A percentile compares a stretch with the other conserved stretches of the same genome.
These are phyloP conservation scores for Melanotaenia boesemani DNA, from an alignment of 2,797 vertebrate species.

Conservation along the genomic window DNA sequence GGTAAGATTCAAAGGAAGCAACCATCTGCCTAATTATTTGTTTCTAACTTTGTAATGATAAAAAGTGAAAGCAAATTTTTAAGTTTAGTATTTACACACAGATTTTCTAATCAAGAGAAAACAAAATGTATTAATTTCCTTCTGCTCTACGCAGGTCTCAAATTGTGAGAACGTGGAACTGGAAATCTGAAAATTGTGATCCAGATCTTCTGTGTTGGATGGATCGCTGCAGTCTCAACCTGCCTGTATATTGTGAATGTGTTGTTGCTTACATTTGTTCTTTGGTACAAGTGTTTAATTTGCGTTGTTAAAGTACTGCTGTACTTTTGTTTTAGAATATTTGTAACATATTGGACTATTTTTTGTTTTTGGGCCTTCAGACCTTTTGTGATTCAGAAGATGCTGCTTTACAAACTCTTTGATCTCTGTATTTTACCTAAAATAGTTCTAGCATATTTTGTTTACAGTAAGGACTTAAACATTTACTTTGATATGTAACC, in stretches of 20 bases:
- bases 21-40: not conserved
- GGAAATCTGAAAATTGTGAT: constrained; percentile 13
- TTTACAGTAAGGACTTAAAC: constrained; percentile 23
- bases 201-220: constrained; percentile 14
- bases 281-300: constrained; percentile 43
- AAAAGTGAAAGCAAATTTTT: no score
- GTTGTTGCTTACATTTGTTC: constrained; percentile 37
- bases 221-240: constrained; percentile 27
- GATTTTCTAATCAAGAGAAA: no score
- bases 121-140: not conserved
- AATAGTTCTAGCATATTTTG: constrained; percentile 26
- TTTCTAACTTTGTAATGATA: not conserved
- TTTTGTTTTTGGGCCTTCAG: constrained; percentile 8
- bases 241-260: constrained; percentile 44
- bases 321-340: constrained; percentile 33
- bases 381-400: constrained; percentile 18
- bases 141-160: not conserved
- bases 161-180: constrained; percentile 2
- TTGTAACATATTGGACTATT: constrained; percentile 27
- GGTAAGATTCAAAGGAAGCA: constrained; percentile 9
- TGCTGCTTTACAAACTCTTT: constrained; percentile 29
- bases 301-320: constrained; percentile 29
- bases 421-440: constrained; percentile 22
- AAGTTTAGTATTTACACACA: no score
- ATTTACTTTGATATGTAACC: constrained; percentile 34